Percentiles rank a stretch among this genome's conserved stretches.
Conservation (phyloP, 2,113 vertebrate genomes). For the Oenanthe melanoleuca region DNA sequence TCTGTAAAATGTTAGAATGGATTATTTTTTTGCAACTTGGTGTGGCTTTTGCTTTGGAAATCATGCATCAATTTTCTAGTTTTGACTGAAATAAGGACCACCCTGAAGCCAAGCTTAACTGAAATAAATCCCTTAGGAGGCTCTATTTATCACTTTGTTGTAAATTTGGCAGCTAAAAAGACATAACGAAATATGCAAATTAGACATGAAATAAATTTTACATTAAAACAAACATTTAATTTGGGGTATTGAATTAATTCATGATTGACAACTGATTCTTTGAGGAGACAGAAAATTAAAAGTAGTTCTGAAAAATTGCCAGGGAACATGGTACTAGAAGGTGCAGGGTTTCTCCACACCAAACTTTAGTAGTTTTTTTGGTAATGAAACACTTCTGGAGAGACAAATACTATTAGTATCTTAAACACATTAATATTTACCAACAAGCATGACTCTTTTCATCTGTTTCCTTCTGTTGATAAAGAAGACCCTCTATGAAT, state of each 20-base stretch:
- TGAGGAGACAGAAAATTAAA: constrained; percentile 2
- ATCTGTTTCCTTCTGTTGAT: not conserved
- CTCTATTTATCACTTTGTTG: constrained; percentile 67
- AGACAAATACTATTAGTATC: constrained; percentile 4
- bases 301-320: constrained; percentile 31
- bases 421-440: not conserved
- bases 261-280: not conserved
- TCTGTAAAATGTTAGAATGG: constrained; percentile 66
- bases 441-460: not conserved
- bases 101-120: constrained; percentile 73
- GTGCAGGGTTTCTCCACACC: not conserved
- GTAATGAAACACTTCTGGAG: constrained; percentile 16
- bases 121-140: constrained; percentile 54
- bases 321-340: not conserved
- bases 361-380: not conserved
- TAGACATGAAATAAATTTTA: constrained; percentile 42
- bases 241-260: constrained; percentile 55
- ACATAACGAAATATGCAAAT: constrained; percentile 69
- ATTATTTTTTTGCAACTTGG: constrained; percentile 67
- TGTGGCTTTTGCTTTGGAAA: constrained; percentile 71
- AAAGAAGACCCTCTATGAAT: not conserved
- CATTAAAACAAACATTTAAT: constrained; percentile 28
- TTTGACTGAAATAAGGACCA: constrained; percentile 75
- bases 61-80: constrained; percentile 69
- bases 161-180: constrained; percentile 66